Base-by-base conservation (phyloP, 2,113 vertebrate species). In the Channa maculata region DNA sequence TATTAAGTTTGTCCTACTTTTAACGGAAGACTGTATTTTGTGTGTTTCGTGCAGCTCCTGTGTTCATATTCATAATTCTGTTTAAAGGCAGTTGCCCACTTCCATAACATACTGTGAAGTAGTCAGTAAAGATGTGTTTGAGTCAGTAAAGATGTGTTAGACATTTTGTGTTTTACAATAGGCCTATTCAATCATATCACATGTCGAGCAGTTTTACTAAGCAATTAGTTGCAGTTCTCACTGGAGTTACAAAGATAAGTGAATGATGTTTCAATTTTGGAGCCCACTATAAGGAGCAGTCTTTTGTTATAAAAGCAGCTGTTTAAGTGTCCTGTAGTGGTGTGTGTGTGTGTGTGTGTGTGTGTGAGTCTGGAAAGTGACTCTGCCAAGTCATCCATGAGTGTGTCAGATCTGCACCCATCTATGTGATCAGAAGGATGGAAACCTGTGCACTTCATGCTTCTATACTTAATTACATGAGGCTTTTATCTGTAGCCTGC, bases 371-470 rank as follows among this genome's bases (percentile, higher is more conserved):
- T 39, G 37, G 15, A 72, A 79, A 80, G 70, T 84, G 66, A 83
- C 77, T 75, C 67, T 78, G 91, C 65, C 71, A 77, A 85, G 73
- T 83, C 85, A 66, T 80, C 69, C 58, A 64, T 85, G 84, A 91
- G 50, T 81, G 65, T 91, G 76, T 86, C 72, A 79, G 71, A 80
- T 75, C 63, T 84, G 79, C 59, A 63, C 83, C 89, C 75, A 80
- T 85, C 50, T 85, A 86, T 87, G 83, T 80, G 77, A 84, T 84
- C 70, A 89, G 79, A 86, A 60, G 75, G 69, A 77, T 86, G 70
- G 50, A 71, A 73, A 45, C 49, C 68, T 52, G 14, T 66, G 37
- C 37, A 14, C 46, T 83, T 77, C 59, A 69, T 81, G 60, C 48
- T 64, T 61, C 54, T 66, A 59, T 72, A 33, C 54, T 24, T 24